Conservation (phyloP, 2,797 vertebrate genomes). For the Dendrocincla fuliginosa region DNA sequence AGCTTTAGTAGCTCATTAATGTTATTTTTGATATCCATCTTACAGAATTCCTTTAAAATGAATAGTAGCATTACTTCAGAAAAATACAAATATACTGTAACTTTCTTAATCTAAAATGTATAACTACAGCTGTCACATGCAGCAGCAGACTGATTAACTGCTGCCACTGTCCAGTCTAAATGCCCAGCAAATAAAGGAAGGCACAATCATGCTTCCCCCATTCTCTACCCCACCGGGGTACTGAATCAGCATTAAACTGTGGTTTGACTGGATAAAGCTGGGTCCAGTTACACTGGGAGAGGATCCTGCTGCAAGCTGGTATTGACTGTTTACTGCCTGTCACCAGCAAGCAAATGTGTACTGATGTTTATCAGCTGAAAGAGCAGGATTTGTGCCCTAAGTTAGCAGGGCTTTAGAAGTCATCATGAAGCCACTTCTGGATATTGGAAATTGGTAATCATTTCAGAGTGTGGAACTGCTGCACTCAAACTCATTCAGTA, state of each 20-base stretch:
- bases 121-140: neutral
- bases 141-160: neutral
- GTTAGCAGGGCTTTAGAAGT: neutral
- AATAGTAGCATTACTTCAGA: constrained; percentile 56
- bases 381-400: neutral
- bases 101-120: constrained; percentile 28
- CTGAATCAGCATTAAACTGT: neutral
- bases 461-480: neutral
- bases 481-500: neutral
- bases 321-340: neutral
- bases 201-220: neutral
- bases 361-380: neutral
- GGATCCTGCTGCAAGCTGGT: neutral
- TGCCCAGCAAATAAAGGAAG: neutral
- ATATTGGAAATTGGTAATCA: neutral
- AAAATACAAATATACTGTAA: constrained; percentile 56
- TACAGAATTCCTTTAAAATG: constrained; percentile 72
- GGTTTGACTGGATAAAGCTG: neutral
- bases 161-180: neutral
- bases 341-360: neutral
- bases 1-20: constrained; percentile 85
- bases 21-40: constrained; percentile 83
- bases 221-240: neutral
- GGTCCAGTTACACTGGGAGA: neutral
- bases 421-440: neutral